A percentile compares a stretch with the other conserved stretches of the same genome.
Conservation (phyloP, 2,797 vertebrate species). For the Poeciliopsis presidionis region DNA sequence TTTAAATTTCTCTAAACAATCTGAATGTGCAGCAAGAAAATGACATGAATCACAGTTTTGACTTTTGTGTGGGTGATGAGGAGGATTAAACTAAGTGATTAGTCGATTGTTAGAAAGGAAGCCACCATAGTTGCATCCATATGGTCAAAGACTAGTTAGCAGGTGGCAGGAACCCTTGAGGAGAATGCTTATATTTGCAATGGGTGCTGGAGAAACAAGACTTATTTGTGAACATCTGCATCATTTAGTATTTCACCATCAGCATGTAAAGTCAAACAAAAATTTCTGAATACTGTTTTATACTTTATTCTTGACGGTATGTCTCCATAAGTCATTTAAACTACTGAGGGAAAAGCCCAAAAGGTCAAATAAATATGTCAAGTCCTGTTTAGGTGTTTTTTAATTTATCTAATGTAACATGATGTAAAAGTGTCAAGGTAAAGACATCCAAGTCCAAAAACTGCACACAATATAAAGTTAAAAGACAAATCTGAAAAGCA, state of each 20-base stretch:
- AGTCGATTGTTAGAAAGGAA: conserved; percentile 5
- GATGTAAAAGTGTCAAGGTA: background rate
- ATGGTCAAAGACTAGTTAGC: conserved; percentile 9
- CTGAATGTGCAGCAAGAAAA: background rate
- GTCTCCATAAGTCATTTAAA: background rate
- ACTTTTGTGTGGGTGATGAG: background rate
- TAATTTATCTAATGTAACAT: background rate
- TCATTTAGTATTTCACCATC: background rate
- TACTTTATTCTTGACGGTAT: background rate
- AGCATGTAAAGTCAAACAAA: background rate
- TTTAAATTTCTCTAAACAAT: conserved; percentile 5
- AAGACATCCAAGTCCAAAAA: background rate
- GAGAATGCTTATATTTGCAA: conserved; percentile 5
- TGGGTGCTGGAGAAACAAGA: background rate
- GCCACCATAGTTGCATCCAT: background rate
- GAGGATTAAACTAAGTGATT: conserved; percentile 11
- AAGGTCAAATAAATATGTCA: background rate
- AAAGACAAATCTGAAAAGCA: conserved; percentile 7
- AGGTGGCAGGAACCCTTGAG: conserved; percentile 3
- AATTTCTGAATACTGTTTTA: background rate
- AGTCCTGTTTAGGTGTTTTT: conserved; percentile 5
- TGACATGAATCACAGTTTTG: background rate
- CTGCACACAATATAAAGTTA: background rate
- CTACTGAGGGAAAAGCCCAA: background rate
- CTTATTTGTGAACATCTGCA: background rate